A percentile compares a stretch with the other conserved stretches of the same genome.
phyloP scores from a whole-genome alignment of 2,113 vertebrate genomes.

The Hippocampus barbouri region DNA sequence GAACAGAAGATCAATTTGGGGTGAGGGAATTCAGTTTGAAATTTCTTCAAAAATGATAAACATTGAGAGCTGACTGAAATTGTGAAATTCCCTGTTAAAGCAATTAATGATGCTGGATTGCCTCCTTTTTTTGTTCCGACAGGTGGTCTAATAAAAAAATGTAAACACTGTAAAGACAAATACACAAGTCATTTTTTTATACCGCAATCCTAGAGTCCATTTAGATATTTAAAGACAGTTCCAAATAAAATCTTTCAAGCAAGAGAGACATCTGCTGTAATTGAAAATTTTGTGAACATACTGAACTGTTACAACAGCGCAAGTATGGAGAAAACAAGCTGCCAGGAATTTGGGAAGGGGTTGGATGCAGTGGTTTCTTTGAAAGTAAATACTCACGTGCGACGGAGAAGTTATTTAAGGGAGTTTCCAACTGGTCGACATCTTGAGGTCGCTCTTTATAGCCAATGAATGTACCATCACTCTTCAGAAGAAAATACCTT shows the following conservation, averaged over 20 bases:
- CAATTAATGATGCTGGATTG: no score
- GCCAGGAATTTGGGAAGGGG: conserved; percentile 31
- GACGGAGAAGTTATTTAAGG: conserved; percentile 98
- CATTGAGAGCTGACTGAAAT: neutral
- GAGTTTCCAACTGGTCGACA: conserved; percentile 89
- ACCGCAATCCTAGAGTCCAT: neutral
- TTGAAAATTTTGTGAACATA: neutral
- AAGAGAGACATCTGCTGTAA: neutral
- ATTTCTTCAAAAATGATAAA: neutral
- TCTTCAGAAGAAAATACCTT: conserved; percentile 93
- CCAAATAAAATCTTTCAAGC: neutral
- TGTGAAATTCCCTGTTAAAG: no score
- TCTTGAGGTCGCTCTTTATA: conserved; percentile 96
- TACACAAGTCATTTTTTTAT: neutral
- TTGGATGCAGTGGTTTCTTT: conserved; percentile 39
- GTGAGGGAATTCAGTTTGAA: neutral
- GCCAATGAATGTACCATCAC: conserved; percentile 92
- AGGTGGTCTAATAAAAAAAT: neutral
- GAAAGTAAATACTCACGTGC: conserved; percentile 82
- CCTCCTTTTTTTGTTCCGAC: neutral
- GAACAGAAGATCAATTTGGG: neutral
- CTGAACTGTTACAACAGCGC: conserved; percentile 14
- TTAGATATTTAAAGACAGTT: neutral
- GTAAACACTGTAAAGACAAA: neutral
- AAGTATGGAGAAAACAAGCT: conserved; percentile 27